Percentiles rank a stretch among this genome's conserved stretches.
Evolutionary conservation across 2,797 vertebrate genomes (phyloP).

Genomic region (Pseudochromis fuscus): DNA sequence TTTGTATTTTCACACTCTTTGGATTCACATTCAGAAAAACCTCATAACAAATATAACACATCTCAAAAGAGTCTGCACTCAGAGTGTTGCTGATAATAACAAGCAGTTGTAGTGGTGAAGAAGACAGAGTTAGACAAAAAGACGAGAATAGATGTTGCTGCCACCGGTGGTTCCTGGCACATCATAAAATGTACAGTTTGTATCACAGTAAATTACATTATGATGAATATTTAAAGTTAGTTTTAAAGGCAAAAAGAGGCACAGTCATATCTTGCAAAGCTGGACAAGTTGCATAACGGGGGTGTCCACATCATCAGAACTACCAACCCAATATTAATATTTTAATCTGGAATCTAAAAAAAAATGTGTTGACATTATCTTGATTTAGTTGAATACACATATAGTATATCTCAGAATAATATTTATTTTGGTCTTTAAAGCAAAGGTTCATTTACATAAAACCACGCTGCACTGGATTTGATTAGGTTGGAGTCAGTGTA

Average conservation of each 20-base stretch:
- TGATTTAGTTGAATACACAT: too few relatives aligned
- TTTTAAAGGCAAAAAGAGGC: too few relatives aligned
- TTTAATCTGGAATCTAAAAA: neutral
- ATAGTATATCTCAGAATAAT: neutral
- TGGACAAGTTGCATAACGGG: too few relatives aligned
- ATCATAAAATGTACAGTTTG: too few relatives aligned
- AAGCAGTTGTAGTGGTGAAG: neutral
- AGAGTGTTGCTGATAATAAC: neutral
- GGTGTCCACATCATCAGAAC: too few relatives aligned
- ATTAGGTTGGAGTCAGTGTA: neutral
- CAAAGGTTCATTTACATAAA: slow-evolving; percentile 29
- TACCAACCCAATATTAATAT: too few relatives aligned
- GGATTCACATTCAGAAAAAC: slow-evolving; percentile 18
- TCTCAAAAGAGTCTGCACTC: neutral
- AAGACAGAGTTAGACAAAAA: too few relatives aligned
- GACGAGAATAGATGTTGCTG: neutral
- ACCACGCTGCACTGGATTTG: neutral
- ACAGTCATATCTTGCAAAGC: too few relatives aligned
- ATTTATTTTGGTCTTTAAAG: neutral
- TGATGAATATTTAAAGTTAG: too few relatives aligned
- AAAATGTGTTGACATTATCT: neutral
- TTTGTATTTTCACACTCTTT: slow-evolving; percentile 19
- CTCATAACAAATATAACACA: neutral
- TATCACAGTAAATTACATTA: too few relatives aligned
- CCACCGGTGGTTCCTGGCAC: neutral